Base-by-base conservation (phyloP, 2,888 invertebrate genomes). In the Hypomecis atomaria region DNA sequence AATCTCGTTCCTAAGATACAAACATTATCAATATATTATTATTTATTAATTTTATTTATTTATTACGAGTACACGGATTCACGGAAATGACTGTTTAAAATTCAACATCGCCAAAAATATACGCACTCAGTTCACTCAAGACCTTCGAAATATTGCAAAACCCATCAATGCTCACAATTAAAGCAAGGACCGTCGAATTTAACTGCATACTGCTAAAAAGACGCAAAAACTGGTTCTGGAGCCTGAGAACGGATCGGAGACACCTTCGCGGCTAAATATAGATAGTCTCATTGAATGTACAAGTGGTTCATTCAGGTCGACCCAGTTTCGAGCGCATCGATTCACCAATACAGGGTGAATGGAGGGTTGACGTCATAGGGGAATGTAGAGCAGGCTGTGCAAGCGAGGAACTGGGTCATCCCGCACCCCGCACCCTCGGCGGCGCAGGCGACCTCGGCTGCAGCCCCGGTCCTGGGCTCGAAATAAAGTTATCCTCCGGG, bases 301-400 rank as follows among this genome's bases (percentile, higher is more conserved):
- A 75, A 81, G 84, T 78, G 83, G 76, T 85, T 82, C 90, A 91
- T 91, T 92, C 87, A 91, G 82, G 74, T 78, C 85, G 90, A 86
- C 91, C 90, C 82, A 88, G 84, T 86, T 89, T 78, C 71, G 78
- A 79, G 78, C 81, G 83, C 89, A 89, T 91, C 88, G 91, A 90
- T 91, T 91, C 87, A 89, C 75, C 79, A 83, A 71, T 76, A 77
- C 82, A 84, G 87, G 87, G 84, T 90, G 90, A 90, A 92, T 90
- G 90, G 87, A 71, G 80, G 79, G 65, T 80, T 92, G 92, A 92
- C 92, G 92, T 92, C 91, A 92, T 83, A 75, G 78, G 59, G 85
- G 81, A 88, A 83, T 64, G 42, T 89, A 83, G 89, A 80, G 75
- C 88, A 89, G 86, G 85, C 81, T 87, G 86, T 88, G 89, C 88